A percentile compares a stretch with the other conserved stretches of the same genome.
phyloP scores from a whole-genome alignment of 2,113 vertebrate species.

The Heterocephalus glaber region DNA sequence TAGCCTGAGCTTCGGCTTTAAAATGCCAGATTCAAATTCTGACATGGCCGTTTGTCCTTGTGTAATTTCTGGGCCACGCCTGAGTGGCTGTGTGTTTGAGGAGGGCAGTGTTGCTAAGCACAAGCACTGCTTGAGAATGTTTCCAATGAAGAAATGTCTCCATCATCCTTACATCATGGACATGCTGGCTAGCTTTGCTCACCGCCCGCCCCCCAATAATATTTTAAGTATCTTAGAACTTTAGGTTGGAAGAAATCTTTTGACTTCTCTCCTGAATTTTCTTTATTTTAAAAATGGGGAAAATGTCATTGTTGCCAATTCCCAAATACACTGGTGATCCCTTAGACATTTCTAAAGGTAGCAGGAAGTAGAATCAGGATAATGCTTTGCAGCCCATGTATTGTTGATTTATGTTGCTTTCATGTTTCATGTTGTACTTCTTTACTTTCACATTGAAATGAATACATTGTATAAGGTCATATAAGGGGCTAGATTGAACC shows the following conservation, averaged over 20 bases:
- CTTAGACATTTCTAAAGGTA: not conserved
- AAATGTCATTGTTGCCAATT: constrained; percentile 18
- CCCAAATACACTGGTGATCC: not conserved
- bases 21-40: constrained; percentile 58
- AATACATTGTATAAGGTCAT: not conserved
- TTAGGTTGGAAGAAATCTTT: constrained; percentile 16
- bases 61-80: not conserved
- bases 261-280: constrained; percentile 24
- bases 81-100: not conserved
- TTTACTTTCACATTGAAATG: not conserved
- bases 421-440: not conserved
- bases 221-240: not conserved
- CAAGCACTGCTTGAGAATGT: not conserved
- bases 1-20: constrained; percentile 7
- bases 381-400: not conserved
- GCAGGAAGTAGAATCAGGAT: not conserved
- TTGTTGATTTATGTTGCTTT: not conserved
- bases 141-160: not conserved
- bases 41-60: not conserved
- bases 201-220: no score
- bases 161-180: not conserved
- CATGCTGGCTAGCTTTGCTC: not conserved
- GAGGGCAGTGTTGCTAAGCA: not conserved
- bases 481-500: not conserved
- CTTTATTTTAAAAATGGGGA: constrained; percentile 7